Evolutionary conservation across 2,888 invertebrate genomes (phyloP), one percentile per base, ranked within the genome.

Genomic region (Leptarthrus brevirostris): DNA sequence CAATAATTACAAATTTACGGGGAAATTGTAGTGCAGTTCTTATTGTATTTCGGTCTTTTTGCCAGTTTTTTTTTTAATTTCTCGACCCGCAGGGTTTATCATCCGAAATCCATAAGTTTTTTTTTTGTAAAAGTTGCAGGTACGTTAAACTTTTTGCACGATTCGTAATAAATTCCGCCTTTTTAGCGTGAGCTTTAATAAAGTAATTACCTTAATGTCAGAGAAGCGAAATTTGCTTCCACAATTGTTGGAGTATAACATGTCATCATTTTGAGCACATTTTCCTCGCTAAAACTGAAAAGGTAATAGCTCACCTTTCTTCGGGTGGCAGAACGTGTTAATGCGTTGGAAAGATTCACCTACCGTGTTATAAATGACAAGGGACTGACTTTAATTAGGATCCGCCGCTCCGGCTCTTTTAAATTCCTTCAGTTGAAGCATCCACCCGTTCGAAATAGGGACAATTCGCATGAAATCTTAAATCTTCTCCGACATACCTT

Each of bases 311-410:
- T 58, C 20, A 36, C 36, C 36, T 36, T 40, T 40, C 58, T 16
- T 12, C 20, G 58, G 14, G 18, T n/a, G 20, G 36, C 40, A 36
- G 34, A 36, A 58, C 36, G 58, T 58, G 58, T 36, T 58, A 58
- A 58, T 58, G 36, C 18, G 36, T 58, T 26, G 36, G 58, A 58
- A 20, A 20, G 40, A 18, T 20, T 30, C 61, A 40, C 36, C 61
- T 40, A 20, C 18, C 12, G 64, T 47, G 22, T n/a, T 47, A 44
- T 24, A 44, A 66, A 66, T 66, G 64, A 66, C 64, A 66, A 16
- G 64, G 64, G 64, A 66, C 64, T 47, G 64, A 47, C 64, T 66
- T 66, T 66, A 66, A 66, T 66, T 47, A 66, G 64, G 64, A 47
- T 66, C 47, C 24, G 4, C 64, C n/a, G 64, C 24, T 16, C 16